Evolutionary conservation across 2,113 vertebrate species (phyloP).

Genomic region (Ameiurus melas): DNA sequence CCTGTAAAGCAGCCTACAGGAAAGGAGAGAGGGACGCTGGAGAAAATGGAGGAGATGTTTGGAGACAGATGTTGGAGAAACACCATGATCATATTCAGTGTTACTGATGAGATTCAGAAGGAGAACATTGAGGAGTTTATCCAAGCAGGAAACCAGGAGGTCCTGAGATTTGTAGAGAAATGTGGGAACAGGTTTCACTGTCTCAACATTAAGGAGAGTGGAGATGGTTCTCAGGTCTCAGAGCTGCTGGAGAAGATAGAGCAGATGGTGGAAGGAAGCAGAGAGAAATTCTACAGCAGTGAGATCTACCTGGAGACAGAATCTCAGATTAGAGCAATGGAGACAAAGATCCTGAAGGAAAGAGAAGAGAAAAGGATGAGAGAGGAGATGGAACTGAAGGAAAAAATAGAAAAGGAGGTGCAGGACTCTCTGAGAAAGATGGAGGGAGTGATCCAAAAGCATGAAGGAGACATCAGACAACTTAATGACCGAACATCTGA

Average conservation of each 20-base stretch:
- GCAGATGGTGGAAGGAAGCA: background rate
- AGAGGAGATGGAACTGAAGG: background rate
- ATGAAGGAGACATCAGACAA: conserved; percentile 19
- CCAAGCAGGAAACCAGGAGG: background rate
- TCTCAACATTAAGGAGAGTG: conserved; percentile 6
- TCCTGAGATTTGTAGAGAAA: conserved; percentile 33
- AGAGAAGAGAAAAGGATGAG: background rate
- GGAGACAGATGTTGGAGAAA: conserved; percentile 34
- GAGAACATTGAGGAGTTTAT: background rate
- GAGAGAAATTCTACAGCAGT: conserved; percentile 34
- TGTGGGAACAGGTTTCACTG: conserved; percentile 26
- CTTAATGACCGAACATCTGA: conserved; percentile 17
- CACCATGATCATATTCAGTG: conserved; percentile 39
- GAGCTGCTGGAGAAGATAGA: conserved; percentile 9
- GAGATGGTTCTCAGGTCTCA: conserved; percentile 9
- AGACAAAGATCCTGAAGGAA: background rate
- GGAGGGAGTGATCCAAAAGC: background rate
- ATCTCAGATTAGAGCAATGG: conserved; percentile 13
- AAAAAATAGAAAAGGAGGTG: background rate
- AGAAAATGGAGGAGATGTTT: conserved; percentile 43
- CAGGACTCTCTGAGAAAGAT: conserved; percentile 14
- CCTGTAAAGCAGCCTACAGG: conserved; percentile 11
- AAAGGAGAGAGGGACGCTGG: conserved; percentile 10
- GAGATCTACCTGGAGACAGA: conserved; percentile 33
- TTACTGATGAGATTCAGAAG: conserved; percentile 3